Percentiles rank a stretch among this genome's conserved stretches.
phyloP scores from a whole-genome alignment of 2,888 invertebrate species.

The Tenodera sinensis region DNA sequence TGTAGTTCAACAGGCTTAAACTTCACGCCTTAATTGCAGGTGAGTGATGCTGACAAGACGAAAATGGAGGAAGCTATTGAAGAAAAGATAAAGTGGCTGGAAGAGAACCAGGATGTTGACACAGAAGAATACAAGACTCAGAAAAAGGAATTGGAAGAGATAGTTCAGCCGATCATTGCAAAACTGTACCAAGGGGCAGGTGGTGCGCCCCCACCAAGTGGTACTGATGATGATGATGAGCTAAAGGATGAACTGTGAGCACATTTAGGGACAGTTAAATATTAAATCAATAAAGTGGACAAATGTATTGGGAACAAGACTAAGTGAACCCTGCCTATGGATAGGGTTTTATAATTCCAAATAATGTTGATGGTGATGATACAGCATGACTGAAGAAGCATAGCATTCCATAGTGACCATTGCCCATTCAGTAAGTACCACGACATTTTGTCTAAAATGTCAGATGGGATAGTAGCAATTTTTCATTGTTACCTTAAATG shows the following conservation, averaged over 20 bases:
- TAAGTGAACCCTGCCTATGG: background rate
- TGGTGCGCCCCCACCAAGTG: slow-evolving; percentile 66
- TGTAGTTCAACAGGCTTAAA: too few species aligned
- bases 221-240: slow-evolving; percentile 67
- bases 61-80: slow-evolving; percentile 96
- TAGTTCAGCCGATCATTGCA: slow-evolving; percentile 95
- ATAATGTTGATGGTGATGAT: background rate
- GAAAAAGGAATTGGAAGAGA: slow-evolving; percentile 91
- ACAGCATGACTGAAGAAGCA: background rate
- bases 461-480: too few species aligned
- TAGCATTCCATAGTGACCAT: background rate
- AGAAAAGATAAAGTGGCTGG: slow-evolving; percentile 96
- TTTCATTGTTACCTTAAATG: background rate
- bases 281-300: background rate
- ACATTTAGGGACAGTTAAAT: background rate
- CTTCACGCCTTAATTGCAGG: slow-evolving; percentile 40
- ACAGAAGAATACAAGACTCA: slow-evolving; percentile 90
- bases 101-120: slow-evolving; percentile 90
- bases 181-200: slow-evolving; percentile 91
- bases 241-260: slow-evolving; percentile 78
- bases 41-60: slow-evolving; percentile 82
- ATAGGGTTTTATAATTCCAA: slow-evolving; percentile 2
- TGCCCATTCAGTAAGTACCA: background rate
- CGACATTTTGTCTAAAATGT: too few species aligned
- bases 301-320: background rate